phyloP scores from a whole-genome alignment of 2,888 invertebrate genomes.

The Amphipyra berbera region DNA sequence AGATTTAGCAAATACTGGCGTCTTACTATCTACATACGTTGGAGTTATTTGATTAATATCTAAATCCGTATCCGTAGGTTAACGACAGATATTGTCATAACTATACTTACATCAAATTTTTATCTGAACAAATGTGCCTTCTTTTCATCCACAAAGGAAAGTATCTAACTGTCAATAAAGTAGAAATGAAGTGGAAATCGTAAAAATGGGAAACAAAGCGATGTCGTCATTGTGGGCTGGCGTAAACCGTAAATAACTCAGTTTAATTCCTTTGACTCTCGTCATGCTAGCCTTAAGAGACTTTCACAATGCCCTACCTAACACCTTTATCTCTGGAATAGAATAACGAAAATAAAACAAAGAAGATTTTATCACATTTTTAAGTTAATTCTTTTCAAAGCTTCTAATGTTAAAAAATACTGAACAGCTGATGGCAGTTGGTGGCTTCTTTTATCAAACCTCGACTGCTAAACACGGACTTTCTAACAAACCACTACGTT shows the following conservation, averaged over 20 bases:
- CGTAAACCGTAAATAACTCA: slow-evolving; percentile 50
- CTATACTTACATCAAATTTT: too few species aligned
- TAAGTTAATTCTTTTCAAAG: not conserved
- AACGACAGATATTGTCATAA: too few species aligned
- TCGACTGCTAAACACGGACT: too few species aligned
- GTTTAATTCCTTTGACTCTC: slow-evolving; percentile 39
- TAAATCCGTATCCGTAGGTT: slow-evolving; percentile 19
- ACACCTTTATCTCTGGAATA: slow-evolving; percentile 16
- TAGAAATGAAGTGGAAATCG: slow-evolving; percentile 26
- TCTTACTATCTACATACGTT: not conserved
- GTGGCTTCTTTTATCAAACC: too few species aligned
- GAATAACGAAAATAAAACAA: too few species aligned
- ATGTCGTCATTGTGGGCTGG: slow-evolving; percentile 44
- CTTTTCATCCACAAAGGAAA: too few species aligned
- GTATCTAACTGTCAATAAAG: slow-evolving; percentile 20
- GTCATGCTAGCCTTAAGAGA: slow-evolving; percentile 18
- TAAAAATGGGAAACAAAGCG: slow-evolving; percentile 41
- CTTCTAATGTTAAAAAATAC: too few species aligned
- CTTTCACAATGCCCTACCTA: slow-evolving; percentile 3
- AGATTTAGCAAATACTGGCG: slow-evolving; percentile 42
- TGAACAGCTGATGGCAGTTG: too few species aligned
- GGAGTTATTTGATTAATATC: slow-evolving; percentile 40
- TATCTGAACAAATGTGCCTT: too few species aligned
- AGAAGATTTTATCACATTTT: too few species aligned
- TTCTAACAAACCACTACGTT: too few species aligned